Evolutionary conservation across 2,888 invertebrate genomes (phyloP), one percentile per base, ranked within the genome.

Genomic region (Eristalinus aeneus): DNA sequence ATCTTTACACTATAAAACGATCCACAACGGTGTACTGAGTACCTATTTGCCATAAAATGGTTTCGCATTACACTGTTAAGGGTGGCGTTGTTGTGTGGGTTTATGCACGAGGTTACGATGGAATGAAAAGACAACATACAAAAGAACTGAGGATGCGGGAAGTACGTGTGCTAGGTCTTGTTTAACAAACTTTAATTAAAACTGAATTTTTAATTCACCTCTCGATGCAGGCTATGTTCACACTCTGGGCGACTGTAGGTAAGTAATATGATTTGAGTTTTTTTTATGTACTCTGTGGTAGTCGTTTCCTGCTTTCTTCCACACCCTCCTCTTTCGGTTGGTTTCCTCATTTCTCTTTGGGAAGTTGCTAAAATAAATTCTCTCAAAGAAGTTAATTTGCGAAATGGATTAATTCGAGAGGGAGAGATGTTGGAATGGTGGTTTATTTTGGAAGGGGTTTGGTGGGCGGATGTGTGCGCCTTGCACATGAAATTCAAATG

Each of bases 141-240:
- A 60, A 63, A 20, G 11, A 22, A n/a, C 10, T n/a, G 20, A 20
- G 69, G 74, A 81, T 74, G 77, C 39, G 27, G 58, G 69, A 12
- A 39, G n/a, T 68, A 73, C 58, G 75, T 81, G 71, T 76, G 36
- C 71, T 27, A 46, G 36, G 68, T 82, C 77, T 81, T 82, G 82
- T 82, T 86, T 86, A 81, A 78, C 77, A 86, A 86, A 86, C 77
- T 86, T 86, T 86, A 86, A 86, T 86, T 86, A 86, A 82, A 86
- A 86, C 82, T 86, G 86, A 86, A 86, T 86, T 86, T 86, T 82
- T 86, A 86, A 86, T 86, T 86, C 81, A 69, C 74, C 81, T 68
- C 73, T 73, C 54, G 54, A 67, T 78, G 75, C 67, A 64, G 53
- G 63, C 68, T 69, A 39, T 53, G 36, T 46, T 16, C 71, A 71